Evolutionary conservation across 1,140 invertebrate species (phyloP), one percentile per base, ranked within the genome.

Genomic region (Nixonia krombeini): DNA sequence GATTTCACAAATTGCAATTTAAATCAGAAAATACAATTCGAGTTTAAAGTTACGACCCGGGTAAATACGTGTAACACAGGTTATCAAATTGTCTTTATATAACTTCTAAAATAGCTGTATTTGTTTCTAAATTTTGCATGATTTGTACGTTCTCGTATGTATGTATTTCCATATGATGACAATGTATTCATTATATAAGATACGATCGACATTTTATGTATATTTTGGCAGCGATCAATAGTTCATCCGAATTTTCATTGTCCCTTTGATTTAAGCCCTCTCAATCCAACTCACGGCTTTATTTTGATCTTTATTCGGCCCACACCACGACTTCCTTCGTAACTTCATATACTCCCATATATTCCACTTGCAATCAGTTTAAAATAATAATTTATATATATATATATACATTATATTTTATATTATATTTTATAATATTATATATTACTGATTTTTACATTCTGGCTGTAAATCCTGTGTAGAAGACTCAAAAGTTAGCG

Each of bases 271-370:
- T 41, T 21, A 15, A 13, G 9, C 33, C 18, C 40, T 41, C 10
- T 18, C 57, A 57, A 25, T 23, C 47, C 52, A 21, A 31, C 49
- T 33, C 45, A n/a, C 26, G 35, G 21, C 35, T 41, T 29, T 42
- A 28, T 50, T 38, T 63, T 72, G 65, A 74, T 77, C 75, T 74
- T 72, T 70, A 75, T 75, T 77, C 74, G 69, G 63, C 29, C 56
- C 72, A 37, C 68, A 67, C 52, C 55, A 47, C 38, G n/a, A n/a
- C 44, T 75, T 66, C 67, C 55, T 73, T 76, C 72, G 73, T 76
- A 74, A 75, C 70, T 74, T 73, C 51, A 63, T 73, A 73, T 37
- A 37, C 9, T 37, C 17, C 17, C 35, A 15, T 37, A 37, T 16
- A 31, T 31, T 31, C 8, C 29, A 31, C 29, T 31, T 10, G 10